Percentiles rank a stretch among this genome's conserved stretches.
Conservation (phyloP, 2,797 vertebrate genomes). For the Platalea minor region DNA sequence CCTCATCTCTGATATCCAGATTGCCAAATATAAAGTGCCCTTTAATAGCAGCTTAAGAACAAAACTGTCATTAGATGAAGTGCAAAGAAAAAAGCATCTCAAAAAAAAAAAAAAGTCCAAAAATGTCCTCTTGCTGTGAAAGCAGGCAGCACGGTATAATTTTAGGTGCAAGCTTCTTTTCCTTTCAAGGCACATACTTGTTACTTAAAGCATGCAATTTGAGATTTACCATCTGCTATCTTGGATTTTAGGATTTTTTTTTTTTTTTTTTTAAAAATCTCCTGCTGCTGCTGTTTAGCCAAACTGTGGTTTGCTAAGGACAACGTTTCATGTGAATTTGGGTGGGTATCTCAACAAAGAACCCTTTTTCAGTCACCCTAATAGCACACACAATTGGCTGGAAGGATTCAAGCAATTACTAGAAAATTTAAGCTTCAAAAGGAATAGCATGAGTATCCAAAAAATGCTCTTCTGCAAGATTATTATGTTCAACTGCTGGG, state of each 20-base stretch:
- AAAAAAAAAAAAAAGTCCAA: not conserved
- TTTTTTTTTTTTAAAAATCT: not conserved
- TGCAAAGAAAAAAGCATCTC: not conserved
- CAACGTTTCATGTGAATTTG: not conserved
- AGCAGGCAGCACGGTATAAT: constrained; percentile 32
- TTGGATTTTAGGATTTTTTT: constrained; percentile 11
- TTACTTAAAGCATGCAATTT: constrained; percentile 54
- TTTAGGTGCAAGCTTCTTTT: constrained; percentile 56
- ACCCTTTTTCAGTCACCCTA: not conserved
- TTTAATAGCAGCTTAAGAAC: constrained; percentile 48
- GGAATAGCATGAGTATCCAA: not conserved
- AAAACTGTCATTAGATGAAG: constrained; percentile 50
- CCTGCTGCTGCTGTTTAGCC: not conserved
- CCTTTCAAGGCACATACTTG: constrained; percentile 42
- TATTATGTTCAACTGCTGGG: not conserved
- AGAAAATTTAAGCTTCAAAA: not conserved
- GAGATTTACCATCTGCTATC: constrained; percentile 56
- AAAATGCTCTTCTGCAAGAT: not conserved
- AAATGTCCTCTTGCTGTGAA: constrained; percentile 43
- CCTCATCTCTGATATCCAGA: constrained; percentile 24
- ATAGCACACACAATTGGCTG: not conserved
- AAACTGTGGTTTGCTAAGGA: not conserved
- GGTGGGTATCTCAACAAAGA: not conserved
- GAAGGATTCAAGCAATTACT: not conserved
- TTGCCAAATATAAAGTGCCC: constrained; percentile 52